Conservation (phyloP, 1,140 invertebrate species). For the Lamellibrachia luymesi region DNA sequence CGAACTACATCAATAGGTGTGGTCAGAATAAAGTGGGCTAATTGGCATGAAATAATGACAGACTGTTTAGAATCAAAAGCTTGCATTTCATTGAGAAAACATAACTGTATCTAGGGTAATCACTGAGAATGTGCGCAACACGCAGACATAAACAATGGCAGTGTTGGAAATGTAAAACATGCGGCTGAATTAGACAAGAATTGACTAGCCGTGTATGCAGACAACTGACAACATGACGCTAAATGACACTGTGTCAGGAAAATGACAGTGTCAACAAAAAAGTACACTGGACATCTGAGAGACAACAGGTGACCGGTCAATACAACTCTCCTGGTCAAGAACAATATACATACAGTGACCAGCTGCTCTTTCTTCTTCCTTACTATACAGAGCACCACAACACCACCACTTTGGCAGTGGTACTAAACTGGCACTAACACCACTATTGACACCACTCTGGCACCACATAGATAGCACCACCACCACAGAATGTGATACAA, state of each 20-base stretch:
- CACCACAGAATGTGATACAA: not conserved
- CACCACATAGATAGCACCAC: not conserved
- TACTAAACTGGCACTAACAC: not conserved
- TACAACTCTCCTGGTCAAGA: not conserved
- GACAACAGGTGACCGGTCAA: not conserved
- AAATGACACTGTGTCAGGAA: not conserved
- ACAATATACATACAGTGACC: not conserved
- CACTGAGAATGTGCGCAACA: not conserved
- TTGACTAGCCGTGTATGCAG: not conserved
- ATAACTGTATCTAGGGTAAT: not conserved
- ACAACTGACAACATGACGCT: not conserved
- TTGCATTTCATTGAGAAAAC: not conserved
- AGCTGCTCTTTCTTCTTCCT: not conserved
- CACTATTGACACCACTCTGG: not conserved
- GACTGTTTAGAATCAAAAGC: not conserved
- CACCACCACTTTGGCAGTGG: not conserved
- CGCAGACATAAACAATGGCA: not conserved
- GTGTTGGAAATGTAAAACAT: not conserved
- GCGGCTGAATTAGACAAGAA: not conserved
- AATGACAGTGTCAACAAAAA: not conserved
- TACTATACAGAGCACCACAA: not conserved
- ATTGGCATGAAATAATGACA: not conserved
- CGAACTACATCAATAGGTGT: not conserved
- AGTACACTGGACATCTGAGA: not conserved
- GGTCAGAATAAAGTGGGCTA: not conserved